Evolutionary conservation across 2,888 invertebrate species (phyloP), one percentile per base, ranked within the genome.

Genomic region (Caenorhabditis japonica): DNA sequence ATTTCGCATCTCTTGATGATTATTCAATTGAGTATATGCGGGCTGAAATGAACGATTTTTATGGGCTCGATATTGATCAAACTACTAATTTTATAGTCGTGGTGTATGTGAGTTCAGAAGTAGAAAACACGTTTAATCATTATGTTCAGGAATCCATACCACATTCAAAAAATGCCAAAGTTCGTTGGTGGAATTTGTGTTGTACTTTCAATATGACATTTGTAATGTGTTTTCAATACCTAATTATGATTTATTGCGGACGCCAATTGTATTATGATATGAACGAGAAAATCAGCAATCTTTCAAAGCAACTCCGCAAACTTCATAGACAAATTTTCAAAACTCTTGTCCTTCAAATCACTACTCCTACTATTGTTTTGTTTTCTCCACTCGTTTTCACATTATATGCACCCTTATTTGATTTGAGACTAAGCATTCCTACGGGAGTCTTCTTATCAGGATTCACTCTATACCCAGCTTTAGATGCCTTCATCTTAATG

Each of bases 251-350:
- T 17, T 52, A 46, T 27, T 68, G 68, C 34, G 59, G 36, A 0
- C 3, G 25, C 15, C 13, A n/a, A 4, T 38, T 68, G 46, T 53
- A 39, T 12, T 2, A 4, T 0, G 25, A 23, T 8, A 62, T 62
- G 62, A 36, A 62, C 1, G 53, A 38, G 15, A 62, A 62, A 10
- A 23, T 62, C 23, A 33, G 34, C 3, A 5, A 43, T 7, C 4
- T 46, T 1, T 62, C 62, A 10, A 3, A 0, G 0, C 36, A 49
- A 0, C 5, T 61, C n/a, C n/a, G 41, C 23, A 52, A 23, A 1
- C 52, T 61, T 2, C 61, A 61, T 34, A 36, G n/a, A 7, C 58
- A 58, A 19, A 33, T 53, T 2, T 44, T 53, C 44, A 36, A 53
- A 12, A 44, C 44, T 15, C 38, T 62, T 0, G 19, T 53, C 3